Evolutionary conservation across 2,888 invertebrate species (phyloP).

Genomic region (Melinaea marsaeus): DNA sequence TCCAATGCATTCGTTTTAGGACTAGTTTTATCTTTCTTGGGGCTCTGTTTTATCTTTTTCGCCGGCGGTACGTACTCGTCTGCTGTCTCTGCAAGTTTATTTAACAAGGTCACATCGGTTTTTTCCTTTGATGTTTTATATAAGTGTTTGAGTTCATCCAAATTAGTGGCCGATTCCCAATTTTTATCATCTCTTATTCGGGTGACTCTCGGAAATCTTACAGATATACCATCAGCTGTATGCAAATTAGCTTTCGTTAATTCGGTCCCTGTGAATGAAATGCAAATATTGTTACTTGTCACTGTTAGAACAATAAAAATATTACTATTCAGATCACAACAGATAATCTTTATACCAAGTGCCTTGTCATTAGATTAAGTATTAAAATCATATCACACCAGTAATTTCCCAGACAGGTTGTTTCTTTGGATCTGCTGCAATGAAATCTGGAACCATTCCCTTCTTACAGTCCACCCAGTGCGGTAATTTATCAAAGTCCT

Average conservation of each 20-base stretch:
- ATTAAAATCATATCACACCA: constrained; percentile 58
- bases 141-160: constrained; percentile 83
- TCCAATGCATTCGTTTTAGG: constrained; percentile 27
- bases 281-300: not conserved
- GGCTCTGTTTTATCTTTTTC: constrained; percentile 53
- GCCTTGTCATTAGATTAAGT: not conserved
- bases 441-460: constrained; percentile 92
- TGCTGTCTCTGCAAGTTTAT: constrained; percentile 63
- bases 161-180: constrained; percentile 89
- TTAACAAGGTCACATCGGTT: constrained; percentile 76
- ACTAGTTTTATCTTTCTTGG: constrained; percentile 32
- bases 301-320: not conserved
- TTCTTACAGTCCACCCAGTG: constrained; percentile 90
- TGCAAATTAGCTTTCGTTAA: constrained; percentile 89
- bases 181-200: constrained; percentile 89
- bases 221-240: constrained; percentile 95
- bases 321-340: too few species aligned
- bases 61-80: constrained; percentile 44
- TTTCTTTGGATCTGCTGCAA: constrained; percentile 88
- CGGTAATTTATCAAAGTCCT: constrained; percentile 84
- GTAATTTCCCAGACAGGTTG: constrained; percentile 98
- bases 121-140: constrained; percentile 83
- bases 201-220: constrained; percentile 94
- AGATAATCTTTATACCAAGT: too few species aligned
- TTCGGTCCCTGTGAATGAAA: constrained; percentile 79